Conservation (phyloP, 1,140 invertebrate genomes). For the Micrasema longulum region DNA sequence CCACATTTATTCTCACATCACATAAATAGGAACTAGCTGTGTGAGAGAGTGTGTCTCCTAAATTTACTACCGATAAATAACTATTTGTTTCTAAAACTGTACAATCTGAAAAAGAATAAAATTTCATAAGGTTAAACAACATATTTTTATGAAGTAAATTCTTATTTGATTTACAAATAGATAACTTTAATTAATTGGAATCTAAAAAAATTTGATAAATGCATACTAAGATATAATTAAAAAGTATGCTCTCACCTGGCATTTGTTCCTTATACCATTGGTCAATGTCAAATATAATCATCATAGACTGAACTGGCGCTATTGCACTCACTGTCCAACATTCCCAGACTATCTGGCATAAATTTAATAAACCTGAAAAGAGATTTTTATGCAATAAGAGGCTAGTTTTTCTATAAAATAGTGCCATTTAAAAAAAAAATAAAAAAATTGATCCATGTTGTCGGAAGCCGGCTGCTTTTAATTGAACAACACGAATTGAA, state of each 20-base stretch:
- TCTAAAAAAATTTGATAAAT: no score
- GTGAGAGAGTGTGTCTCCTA: slow-evolving; percentile 55
- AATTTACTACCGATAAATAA: slow-evolving; percentile 50
- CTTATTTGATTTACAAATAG: no score
- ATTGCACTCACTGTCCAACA: slow-evolving; percentile 62
- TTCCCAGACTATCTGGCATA: slow-evolving; percentile 66
- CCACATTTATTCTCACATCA: slow-evolving; percentile 60
- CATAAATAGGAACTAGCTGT: slow-evolving; percentile 57
- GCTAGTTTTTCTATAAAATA: no score
- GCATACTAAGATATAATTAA: no score
- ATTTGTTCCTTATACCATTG: slow-evolving; percentile 97
- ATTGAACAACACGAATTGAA: no score
- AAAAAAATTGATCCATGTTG: no score
- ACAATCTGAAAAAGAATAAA: slow-evolving; percentile 50
- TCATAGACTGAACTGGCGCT: slow-evolving; percentile 59
- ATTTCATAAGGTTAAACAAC: slow-evolving; percentile 19
- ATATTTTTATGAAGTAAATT: no score
- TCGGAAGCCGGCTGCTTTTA: no score
- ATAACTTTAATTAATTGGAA: no score
- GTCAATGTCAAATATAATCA: slow-evolving; percentile 89
- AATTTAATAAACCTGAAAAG: slow-evolving; percentile 62
- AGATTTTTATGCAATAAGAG: no score
- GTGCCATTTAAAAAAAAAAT: no score
- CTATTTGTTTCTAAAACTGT: slow-evolving; percentile 48
- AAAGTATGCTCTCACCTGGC: slow-evolving; percentile 69